A percentile compares a stretch with the other conserved stretches of the same genome.
Conservation (phyloP, 1,140 invertebrate species). For the Cotesia typhae region DNA sequence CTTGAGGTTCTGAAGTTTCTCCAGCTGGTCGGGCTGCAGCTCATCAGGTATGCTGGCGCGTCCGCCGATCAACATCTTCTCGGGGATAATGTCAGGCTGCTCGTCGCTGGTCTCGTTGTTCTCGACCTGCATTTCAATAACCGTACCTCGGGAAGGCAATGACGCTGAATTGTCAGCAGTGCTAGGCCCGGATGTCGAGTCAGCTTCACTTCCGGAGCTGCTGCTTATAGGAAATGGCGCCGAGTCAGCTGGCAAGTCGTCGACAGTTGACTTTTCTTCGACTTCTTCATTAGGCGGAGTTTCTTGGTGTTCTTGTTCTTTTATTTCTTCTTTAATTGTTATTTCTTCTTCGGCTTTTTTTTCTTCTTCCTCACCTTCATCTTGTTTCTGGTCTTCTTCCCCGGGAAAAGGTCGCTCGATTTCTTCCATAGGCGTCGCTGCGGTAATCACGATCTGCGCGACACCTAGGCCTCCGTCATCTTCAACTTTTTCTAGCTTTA, state of each 20-base stretch:
- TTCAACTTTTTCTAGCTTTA: slow-evolving; percentile 52
- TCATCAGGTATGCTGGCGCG: slow-evolving; percentile 84
- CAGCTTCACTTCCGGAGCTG: slow-evolving; percentile 70
- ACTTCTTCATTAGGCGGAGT: slow-evolving; percentile 44
- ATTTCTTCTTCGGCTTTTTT: slow-evolving; percentile 39
- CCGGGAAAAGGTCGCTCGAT: slow-evolving; percentile 74
- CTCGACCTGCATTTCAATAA: slow-evolving; percentile 47
- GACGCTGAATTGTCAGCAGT: slow-evolving; percentile 71
- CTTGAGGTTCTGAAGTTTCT: slow-evolving; percentile 83
- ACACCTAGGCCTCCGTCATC: slow-evolving; percentile 73
- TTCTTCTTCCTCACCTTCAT: slow-evolving; percentile 33
- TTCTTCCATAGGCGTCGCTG: slow-evolving; percentile 89
- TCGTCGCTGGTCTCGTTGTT: slow-evolving; percentile 45
- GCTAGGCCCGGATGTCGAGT: slow-evolving; percentile 69
- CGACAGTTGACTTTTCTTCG: slow-evolving; percentile 56
- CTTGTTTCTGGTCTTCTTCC: slow-evolving; percentile 41
- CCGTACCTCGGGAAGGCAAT: slow-evolving; percentile 54
- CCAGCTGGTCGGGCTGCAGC: slow-evolving; percentile 83
- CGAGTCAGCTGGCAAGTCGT: slow-evolving; percentile 64
- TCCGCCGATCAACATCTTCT: slow-evolving; percentile 75
- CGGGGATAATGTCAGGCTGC: slow-evolving; percentile 59
- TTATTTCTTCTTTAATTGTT: slow-evolving; percentile 40
- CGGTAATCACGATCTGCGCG: slow-evolving; percentile 87
- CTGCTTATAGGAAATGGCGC: slow-evolving; percentile 69
- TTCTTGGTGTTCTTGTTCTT: slow-evolving; percentile 42